Evolutionary conservation across 2,888 invertebrate genomes (phyloP), one percentile per base, ranked within the genome.

Genomic region (Tridacna gigas): DNA sequence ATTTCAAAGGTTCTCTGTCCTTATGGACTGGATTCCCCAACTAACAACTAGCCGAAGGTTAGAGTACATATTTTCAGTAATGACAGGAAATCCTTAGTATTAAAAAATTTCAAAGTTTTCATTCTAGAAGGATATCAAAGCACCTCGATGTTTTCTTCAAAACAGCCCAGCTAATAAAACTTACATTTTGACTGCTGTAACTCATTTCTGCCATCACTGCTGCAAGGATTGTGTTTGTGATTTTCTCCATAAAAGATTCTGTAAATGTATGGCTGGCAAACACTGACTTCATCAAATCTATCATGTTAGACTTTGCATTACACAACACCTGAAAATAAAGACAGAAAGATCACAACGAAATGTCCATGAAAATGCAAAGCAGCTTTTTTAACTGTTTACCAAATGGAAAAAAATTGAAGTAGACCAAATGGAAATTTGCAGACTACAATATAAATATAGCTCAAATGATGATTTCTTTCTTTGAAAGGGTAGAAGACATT

Each of bases 191-290:
- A 77, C 91, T 90, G 37, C 77, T 69, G 67, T 80, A 82, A 11
- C 81, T 77, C 71, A 91, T 80, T 69, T 92, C 92, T 0, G 89
- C 89, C 12, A 90, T 26, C 11, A 90, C 77, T 15, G 91, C 88
- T 7, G 89, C 89, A 66, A 90, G 77, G n/a, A 90, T 79, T 25
- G 90, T 90, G 26, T 89, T 82, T 86, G 89, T 90, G 71, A 90
- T 77, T 0, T 88, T 90, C 51, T 83, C 82, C 22, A 80, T 56
- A 4, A 83, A 61, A 18, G 82, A 66, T 7, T 83, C 76, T 25
- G 88, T 84, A 13, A 80, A 65, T 0, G 80, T 67, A 9, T 73
- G 67, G 67, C 82, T 75, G 20, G 78, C 65, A 69, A 86, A 90
- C n/a, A 89, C 75, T 0, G 86, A 74, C 15, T 78, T 84, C n/a